A percentile compares a stretch with the other conserved stretches of the same genome.
These are phyloP conservation scores for Astyanax mexicanus DNA, from an alignment of 2,797 vertebrate species.

Conservation along the genomic window DNA sequence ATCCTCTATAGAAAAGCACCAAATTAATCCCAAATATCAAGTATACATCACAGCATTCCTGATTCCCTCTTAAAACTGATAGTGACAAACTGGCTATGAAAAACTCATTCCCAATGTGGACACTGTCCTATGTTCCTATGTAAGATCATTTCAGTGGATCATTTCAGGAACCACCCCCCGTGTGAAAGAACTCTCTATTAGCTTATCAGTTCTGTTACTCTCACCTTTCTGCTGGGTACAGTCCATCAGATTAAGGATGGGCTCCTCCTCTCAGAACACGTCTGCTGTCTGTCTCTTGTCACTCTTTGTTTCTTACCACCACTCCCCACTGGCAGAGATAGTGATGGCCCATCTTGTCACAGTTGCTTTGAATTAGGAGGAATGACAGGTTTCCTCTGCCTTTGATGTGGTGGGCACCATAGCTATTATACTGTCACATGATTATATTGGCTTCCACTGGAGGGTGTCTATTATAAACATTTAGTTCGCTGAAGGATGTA, in stretches of 20 bases:
- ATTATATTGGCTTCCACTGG: conserved; percentile 7
- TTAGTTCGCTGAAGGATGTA: neutral
- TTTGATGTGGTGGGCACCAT: neutral
- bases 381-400: conserved; percentile 37
- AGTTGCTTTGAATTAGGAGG: conserved; percentile 60
- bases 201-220: conserved; percentile 21
- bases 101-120: too few species aligned
- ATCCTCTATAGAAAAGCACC: conserved; percentile 21
- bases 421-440: neutral
- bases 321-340: conserved; percentile 69
- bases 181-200: too few species aligned
- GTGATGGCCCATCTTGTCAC: conserved; percentile 62
- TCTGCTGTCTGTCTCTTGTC: neutral
- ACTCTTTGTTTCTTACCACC: conserved; percentile 48
- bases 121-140: too few species aligned
- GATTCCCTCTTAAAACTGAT: conserved; percentile 52
- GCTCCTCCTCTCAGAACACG: neutral
- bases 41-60: conserved; percentile 47
- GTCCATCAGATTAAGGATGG: conserved; percentile 70
- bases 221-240: conserved; percentile 65
- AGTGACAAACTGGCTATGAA: conserved; percentile 64
- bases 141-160: neutral
- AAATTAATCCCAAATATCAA: conserved; percentile 61
- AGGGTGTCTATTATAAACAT: conserved; percentile 13
- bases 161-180: neutral